Evolutionary conservation across 1,140 invertebrate species (phyloP).

Genomic region (Cherax quadricarinatus): DNA sequence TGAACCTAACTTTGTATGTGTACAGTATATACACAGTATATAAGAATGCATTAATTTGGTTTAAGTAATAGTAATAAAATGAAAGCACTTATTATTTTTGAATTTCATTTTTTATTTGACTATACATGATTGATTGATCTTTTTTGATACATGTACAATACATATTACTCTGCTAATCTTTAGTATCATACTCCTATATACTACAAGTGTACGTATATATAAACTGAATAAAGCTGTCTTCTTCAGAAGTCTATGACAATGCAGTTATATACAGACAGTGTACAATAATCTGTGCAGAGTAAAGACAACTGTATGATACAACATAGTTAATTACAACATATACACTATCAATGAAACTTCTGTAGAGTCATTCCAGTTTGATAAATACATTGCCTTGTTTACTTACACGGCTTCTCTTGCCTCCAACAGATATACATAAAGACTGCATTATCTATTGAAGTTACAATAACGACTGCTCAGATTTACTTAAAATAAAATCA

Average conservation of each 20-base stretch:
- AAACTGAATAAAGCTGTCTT: background rate
- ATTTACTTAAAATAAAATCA: background rate
- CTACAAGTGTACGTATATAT: background rate
- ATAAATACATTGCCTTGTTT: background rate
- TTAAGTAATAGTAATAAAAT: too few species aligned
- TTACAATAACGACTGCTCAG: background rate
- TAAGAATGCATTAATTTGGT: too few species aligned
- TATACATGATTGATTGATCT: conserved; percentile 20
- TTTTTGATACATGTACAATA: conserved; percentile 31
- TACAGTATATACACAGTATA: too few species aligned
- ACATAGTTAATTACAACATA: conserved; percentile 13
- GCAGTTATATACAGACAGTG: conserved; percentile 39
- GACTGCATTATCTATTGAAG: background rate
- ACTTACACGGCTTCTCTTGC: background rate
- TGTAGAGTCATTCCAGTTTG: background rate
- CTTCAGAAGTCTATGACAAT: conserved; percentile 16
- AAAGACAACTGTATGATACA: background rate
- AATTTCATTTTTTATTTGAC: background rate
- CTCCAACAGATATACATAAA: background rate
- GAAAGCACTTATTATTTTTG: background rate
- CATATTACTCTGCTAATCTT: conserved; percentile 32
- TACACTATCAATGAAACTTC: background rate
- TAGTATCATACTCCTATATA: background rate
- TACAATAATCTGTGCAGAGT: conserved; percentile 28
- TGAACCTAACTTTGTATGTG: too few species aligned